Base-by-base conservation (phyloP, 2,888 invertebrate species). In the Cremastobaeus sp. region DNA sequence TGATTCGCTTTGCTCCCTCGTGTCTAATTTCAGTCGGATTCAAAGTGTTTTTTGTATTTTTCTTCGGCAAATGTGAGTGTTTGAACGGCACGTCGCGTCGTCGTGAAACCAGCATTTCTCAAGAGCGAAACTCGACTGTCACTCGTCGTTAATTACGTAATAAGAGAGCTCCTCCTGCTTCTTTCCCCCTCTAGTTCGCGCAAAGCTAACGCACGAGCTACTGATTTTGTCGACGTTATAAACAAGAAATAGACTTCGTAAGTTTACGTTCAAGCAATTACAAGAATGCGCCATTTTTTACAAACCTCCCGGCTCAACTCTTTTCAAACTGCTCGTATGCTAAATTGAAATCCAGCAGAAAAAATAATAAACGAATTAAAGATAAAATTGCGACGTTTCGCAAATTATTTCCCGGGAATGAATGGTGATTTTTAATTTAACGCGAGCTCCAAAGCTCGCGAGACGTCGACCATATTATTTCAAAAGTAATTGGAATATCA, bases 121-220 rank as follows among this genome's bases (percentile, higher is more conserved):
- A 74, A 74, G 60, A 70, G 74, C 70, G 66, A 70, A 74, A 70
- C 74, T 52, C 66, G 74, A 66, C 70, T 75, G 75, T 71, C 70
- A 71, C 71, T 71, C 66, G 75, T 75, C 75, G 71, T 71, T 75
- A 71, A 70, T 66, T 70, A 71, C 69, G 70, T 70, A 70, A 70
- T 75, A 71, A 75, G 60, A 65, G 62, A 65, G 69, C 69, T 65
- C 65, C 74, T 74, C 60, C 66, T 45, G 52, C 69, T 60, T 65
- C 64, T 64, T 28, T 30, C 60, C 52, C 62, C 57, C 37, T 60
- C 43, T 55, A 39, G 47, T 55, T 68, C 55, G 66, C 54, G 54
- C 55, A 72, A 71, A 72, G 47, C 47, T 43, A 66, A 54, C 60
- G 66, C 66, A 66, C 20, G 66, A 72, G 72, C 60, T 54, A 60